Conservation (phyloP, 2,797 vertebrate genomes). For the Miichthys miiuy region DNA sequence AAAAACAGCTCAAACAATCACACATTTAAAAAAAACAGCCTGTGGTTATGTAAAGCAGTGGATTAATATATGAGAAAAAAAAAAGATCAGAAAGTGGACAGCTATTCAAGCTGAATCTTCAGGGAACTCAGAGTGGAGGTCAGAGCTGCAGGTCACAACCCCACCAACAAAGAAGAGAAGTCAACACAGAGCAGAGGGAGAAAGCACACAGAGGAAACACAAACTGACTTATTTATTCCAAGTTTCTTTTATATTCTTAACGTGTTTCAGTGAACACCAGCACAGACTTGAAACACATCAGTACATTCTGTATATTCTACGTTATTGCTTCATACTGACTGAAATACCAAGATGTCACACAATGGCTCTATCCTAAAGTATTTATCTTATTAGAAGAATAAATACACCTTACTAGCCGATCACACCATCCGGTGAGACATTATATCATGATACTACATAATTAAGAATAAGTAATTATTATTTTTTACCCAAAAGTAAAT, state of each 20-base stretch:
- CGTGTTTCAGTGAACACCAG: background rate
- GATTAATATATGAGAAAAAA: constrained; percentile 20
- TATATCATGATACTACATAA: background rate
- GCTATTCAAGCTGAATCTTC: constrained; percentile 33
- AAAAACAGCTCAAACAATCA: constrained; percentile 12
- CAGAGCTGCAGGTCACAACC: constrained; percentile 37
- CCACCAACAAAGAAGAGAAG: constrained; percentile 17
- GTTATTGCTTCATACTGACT: background rate
- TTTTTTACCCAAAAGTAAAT: background rate
- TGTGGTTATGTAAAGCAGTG: constrained; percentile 25
- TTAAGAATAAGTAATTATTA: background rate
- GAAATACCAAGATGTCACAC: background rate
- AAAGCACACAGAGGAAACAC: background rate
- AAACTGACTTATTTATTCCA: background rate
- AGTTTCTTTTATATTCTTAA: background rate
- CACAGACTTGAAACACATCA: background rate
- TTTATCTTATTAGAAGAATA: background rate
- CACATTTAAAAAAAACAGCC: constrained; percentile 33
- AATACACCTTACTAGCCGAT: background rate
- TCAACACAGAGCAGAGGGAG: background rate
- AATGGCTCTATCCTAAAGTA: background rate
- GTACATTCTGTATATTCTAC: background rate
- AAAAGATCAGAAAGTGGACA: constrained; percentile 22
- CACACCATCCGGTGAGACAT: background rate
- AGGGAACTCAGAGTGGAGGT: constrained; percentile 37